Evolutionary conservation across 2,888 invertebrate species (phyloP).

Genomic region (Girardia tigrina): DNA sequence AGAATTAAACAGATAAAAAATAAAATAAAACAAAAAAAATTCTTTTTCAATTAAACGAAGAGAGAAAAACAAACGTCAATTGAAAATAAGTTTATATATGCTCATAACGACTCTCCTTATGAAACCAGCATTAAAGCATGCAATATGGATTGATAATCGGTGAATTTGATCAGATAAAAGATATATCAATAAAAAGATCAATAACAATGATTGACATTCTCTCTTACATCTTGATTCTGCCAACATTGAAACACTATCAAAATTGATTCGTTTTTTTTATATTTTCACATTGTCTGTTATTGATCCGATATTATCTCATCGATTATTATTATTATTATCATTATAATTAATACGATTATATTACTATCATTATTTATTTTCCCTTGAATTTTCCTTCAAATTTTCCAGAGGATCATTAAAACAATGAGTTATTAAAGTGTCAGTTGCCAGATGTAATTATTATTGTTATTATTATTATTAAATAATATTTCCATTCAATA

Average conservation of each 20-base stretch:
- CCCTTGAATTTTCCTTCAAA: background rate
- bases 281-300: background rate
- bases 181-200: conserved; percentile 10
- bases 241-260: background rate
- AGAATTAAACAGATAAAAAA: too few species aligned
- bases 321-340: too few species aligned
- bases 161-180: background rate
- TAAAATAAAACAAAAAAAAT: too few species aligned
- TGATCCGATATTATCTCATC: conserved; percentile 7
- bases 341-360: too few species aligned
- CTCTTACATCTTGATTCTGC: too few species aligned
- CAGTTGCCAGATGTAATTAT: background rate
- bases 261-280: background rate
- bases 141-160: background rate
- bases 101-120: too few species aligned
- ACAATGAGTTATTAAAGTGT: background rate
- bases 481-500: background rate
- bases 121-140: background rate
- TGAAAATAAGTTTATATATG: too few species aligned
- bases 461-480: background rate
- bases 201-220: background rate
- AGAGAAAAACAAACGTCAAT: too few species aligned
- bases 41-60: too few species aligned
- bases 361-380: too few species aligned
- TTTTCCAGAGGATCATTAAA: background rate